phyloP scores from a whole-genome alignment of 2,797 vertebrate genomes.

The Myotis myotis region DNA sequence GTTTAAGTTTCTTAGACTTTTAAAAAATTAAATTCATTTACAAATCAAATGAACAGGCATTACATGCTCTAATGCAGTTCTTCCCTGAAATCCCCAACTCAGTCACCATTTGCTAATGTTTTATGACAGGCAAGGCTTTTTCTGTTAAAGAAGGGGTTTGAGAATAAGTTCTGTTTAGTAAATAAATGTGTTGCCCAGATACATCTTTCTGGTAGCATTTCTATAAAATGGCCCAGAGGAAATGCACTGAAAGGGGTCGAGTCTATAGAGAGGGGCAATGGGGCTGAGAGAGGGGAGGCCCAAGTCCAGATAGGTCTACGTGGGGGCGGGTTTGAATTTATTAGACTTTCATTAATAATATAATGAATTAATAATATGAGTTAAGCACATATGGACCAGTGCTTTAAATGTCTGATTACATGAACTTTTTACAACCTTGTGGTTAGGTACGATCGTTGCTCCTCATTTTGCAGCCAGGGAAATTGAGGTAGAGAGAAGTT shows the following conservation, averaged over 20 bases:
- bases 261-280: neutral
- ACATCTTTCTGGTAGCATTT: neutral
- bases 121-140: conserved; percentile 30
- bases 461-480: neutral
- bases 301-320: neutral
- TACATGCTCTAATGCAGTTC: neutral
- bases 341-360: neutral
- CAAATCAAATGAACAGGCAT: conserved; percentile 73
- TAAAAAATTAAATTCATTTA: conserved; percentile 30
- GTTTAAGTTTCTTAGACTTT: neutral
- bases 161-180: neutral
- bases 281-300: neutral
- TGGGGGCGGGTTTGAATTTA: neutral
- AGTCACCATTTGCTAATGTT: conserved; percentile 49
- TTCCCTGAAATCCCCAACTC: conserved; percentile 54
- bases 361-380: neutral
- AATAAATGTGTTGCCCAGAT: neutral
- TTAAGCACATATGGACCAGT: neutral
- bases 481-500: neutral
- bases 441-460: neutral
- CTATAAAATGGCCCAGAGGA: neutral
- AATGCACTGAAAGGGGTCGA: neutral
- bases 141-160: neutral
- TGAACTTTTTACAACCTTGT: neutral
- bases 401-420: neutral